Evolutionary conservation across 2,113 vertebrate genomes (phyloP).

Genomic region (Excalfactoria chinensis): DNA sequence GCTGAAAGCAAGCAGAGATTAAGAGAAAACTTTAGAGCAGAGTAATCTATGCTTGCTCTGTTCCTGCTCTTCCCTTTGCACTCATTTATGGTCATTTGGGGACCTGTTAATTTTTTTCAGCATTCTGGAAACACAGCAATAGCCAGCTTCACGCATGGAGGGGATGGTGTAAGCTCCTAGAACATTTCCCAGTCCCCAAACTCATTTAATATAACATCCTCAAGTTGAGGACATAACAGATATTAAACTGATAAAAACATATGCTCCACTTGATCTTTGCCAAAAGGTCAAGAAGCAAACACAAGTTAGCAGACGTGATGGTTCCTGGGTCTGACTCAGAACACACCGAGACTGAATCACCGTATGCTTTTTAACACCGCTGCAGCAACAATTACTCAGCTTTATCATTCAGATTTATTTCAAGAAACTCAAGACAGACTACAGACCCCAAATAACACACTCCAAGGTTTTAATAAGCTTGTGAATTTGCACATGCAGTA

Average conservation of each 20-base stretch:
- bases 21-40: background rate
- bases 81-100: conserved; percentile 4
- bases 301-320: background rate
- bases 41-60: conserved; percentile 7
- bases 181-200: conserved; percentile 50
- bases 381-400: background rate
- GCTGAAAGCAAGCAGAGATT: conserved; percentile 3
- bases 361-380: background rate
- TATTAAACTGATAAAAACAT: conserved; percentile 63
- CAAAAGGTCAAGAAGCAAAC: conserved; percentile 64
- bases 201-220: conserved; percentile 54
- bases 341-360: background rate
- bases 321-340: background rate
- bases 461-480: background rate
- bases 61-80: background rate
- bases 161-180: background rate
- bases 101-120: background rate
- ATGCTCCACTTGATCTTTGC: conserved; percentile 39
- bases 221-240: conserved; percentile 49
- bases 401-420: conserved; percentile 14
- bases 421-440: background rate
- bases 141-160: background rate
- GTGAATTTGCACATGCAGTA: background rate
- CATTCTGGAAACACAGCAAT: background rate
- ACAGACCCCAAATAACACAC: background rate